A percentile compares a stretch with the other conserved stretches of the same genome.
Evolutionary conservation across 1,140 invertebrate genomes (phyloP).

Genomic region (Stenopsyche tienmushanensis): DNA sequence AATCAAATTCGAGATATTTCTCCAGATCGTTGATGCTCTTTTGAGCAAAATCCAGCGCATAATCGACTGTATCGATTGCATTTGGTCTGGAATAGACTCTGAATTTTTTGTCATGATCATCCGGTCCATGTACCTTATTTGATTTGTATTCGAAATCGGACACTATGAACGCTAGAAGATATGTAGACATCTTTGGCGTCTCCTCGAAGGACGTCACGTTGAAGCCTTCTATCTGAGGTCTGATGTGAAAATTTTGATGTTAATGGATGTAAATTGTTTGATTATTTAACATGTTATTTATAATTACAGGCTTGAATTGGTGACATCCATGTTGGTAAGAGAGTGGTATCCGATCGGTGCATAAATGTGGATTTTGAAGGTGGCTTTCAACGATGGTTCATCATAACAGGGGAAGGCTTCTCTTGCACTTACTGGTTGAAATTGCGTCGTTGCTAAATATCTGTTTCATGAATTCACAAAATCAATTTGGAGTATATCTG

Average conservation of each 20-base stretch:
- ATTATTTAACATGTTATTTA: background rate
- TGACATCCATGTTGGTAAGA: conserved; percentile 24
- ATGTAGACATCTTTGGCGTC: conserved; percentile 65
- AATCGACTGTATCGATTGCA: conserved; percentile 46
- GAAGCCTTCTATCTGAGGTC: background rate
- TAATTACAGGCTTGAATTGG: conserved; percentile 50
- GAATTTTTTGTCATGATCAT: conserved; percentile 46
- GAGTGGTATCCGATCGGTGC: conserved; percentile 56
- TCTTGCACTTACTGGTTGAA: conserved; percentile 83
- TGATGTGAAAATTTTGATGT: conserved; percentile 13
- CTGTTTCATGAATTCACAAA: conserved; percentile 29
- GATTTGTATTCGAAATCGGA: conserved; percentile 62
- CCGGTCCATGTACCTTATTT: background rate
- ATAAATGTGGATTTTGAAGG: conserved; percentile 79
- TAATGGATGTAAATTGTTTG: background rate
- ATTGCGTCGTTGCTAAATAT: conserved; percentile 82
- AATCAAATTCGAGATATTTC: conserved; percentile 54
- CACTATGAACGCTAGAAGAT: conserved; percentile 73
- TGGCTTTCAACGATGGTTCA: conserved; percentile 88
- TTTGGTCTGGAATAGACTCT: conserved; percentile 34
- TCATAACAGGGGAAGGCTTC: conserved; percentile 95
- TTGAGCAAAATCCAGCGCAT: conserved; percentile 58
- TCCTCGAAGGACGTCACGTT: background rate
- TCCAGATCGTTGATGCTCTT: conserved; percentile 56
- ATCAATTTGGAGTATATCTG: background rate